Evolutionary conservation across 2,797 vertebrate species (phyloP).

Genomic region (Takifugu rubripes): DNA sequence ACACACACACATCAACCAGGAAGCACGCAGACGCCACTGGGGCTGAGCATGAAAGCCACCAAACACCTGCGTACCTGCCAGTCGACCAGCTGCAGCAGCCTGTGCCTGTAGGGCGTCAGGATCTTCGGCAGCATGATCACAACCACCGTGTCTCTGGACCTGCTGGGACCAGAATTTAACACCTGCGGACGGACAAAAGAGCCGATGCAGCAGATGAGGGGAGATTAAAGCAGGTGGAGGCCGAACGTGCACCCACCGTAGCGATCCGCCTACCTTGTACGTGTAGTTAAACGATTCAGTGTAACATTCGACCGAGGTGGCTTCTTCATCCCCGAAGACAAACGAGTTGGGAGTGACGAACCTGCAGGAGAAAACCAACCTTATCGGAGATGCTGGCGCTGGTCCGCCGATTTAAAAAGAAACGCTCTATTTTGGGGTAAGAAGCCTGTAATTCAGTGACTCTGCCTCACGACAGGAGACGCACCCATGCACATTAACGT

Average conservation of each 20-base stretch:
- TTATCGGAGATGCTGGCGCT: neutral
- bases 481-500: constrained; percentile 86
- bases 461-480: neutral
- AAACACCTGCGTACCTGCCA: constrained; percentile 78
- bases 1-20: neutral
- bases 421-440: too few relatives aligned
- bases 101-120: constrained; percentile 74
- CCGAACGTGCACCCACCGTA: too few relatives aligned
- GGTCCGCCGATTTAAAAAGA: too few relatives aligned
- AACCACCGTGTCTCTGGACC: constrained; percentile 78
- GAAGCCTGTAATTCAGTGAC: too few relatives aligned
- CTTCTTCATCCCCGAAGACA: constrained; percentile 80
- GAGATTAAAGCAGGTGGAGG: neutral
- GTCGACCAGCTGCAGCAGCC: constrained; percentile 80
- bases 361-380: constrained; percentile 35
- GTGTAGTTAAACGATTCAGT: constrained; percentile 86
- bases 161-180: constrained; percentile 86
- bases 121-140: constrained; percentile 84
- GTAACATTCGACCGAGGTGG: constrained; percentile 74
- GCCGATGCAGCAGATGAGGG: neutral
- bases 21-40: neutral
- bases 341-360: constrained; percentile 84
- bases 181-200: constrained; percentile 71
- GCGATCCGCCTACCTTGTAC: constrained; percentile 79
- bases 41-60: neutral